phyloP scores from a whole-genome alignment of 2,113 vertebrate genomes.

The Climacteris rufus region DNA sequence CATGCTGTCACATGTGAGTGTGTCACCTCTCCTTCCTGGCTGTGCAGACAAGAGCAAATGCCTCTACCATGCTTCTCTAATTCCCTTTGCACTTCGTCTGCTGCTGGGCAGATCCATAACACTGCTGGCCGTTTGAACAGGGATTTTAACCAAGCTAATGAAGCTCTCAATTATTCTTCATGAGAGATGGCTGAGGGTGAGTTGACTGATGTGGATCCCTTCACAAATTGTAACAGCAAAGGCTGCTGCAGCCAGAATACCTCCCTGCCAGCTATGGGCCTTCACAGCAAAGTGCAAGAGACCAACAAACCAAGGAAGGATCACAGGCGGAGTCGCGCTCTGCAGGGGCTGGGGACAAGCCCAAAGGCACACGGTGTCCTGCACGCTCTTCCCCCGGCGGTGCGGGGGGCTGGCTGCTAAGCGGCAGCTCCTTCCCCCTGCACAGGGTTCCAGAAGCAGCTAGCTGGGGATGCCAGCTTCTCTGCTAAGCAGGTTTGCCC shows the following conservation, averaged over 20 bases:
- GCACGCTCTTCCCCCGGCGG: no score
- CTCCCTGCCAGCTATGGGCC: not conserved
- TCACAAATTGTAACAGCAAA: not conserved
- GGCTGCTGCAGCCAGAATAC: not conserved
- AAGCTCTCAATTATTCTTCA: not conserved
- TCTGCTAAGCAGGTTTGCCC: no score
- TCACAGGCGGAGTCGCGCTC: no score
- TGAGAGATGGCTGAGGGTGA: not conserved
- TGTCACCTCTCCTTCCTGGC: not conserved
- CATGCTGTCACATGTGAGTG: not conserved
- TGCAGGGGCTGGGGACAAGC: no score
- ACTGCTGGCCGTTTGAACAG: not conserved
- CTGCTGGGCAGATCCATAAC: not conserved
- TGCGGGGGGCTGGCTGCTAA: no score
- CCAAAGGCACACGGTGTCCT: no score
- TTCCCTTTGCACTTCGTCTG: not conserved
- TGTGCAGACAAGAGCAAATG: not conserved
- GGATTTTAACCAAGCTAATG: not conserved
- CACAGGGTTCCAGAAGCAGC: no score
- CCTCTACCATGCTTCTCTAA: not conserved
- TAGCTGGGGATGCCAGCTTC: no score
- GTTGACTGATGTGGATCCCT: not conserved
- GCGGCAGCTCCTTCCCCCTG: no score
- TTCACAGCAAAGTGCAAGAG: not conserved
- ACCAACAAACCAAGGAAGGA: not conserved